Base-by-base conservation (phyloP, 2,888 invertebrate genomes). In the Girardia tigrina region DNA sequence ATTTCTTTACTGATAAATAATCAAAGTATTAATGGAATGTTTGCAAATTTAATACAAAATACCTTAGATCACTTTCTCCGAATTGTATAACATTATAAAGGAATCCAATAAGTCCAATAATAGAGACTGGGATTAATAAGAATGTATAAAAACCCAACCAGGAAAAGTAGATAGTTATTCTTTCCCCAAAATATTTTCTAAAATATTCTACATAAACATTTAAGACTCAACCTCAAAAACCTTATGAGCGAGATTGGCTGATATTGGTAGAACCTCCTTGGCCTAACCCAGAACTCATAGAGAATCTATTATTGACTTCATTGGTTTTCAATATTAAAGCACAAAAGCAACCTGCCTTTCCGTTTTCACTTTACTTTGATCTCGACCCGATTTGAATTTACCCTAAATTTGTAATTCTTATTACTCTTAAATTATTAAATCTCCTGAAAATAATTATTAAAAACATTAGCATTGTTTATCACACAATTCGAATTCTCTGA, bases 221-320 rank as follows among this genome's bases (percentile, higher is more conserved):
- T n/a, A 70, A 6, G 70, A 6, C 26, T 23, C 23, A n/a, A n/a
- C 4, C n/a, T n/a, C 6, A 28, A 27, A 75, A 79, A 85, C 85
- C 85, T 83, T 76, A 95, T 88, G 29, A 94, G 85, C 87, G 92
- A 91, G 0, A 95, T 85, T 0, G 95, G 94, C 81, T 97, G 95
- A 77, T 90, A 90, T 82, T 93, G 94, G 85, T 89, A 92, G 90
- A 92, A 94, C 81, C 90, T 90, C 8, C 88, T 86, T 0, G 92
- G 91, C 78, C 90, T 88, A 0, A 94, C 94, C 97, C 97, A 97
- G 83, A 92, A 90, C 78, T 91, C 86, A 83, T 93, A 94, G 0
- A 97, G 86, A 4, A 92, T 85, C 89, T 93, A 70, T 20, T 26
- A n/a, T n/a, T n/a, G n/a, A n/a, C n/a, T n/a, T n/a, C n/a, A n/a